These are phyloP conservation scores for Teleogryllus oceanicus DNA, from an alignment of 2,888 invertebrate genomes.

Conservation along the genomic window DNA sequence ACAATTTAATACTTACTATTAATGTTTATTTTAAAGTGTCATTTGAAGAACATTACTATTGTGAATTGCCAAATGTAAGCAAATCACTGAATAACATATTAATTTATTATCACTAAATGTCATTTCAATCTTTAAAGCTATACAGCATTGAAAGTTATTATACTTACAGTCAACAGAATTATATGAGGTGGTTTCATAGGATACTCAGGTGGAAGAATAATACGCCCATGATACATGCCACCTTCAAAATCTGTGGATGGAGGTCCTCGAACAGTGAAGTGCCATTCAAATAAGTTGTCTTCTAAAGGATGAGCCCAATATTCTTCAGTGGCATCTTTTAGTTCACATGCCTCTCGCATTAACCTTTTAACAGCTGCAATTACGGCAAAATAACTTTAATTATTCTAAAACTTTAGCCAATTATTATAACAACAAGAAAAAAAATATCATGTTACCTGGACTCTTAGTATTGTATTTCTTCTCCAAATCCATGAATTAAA, in stretches of 20 bases:
- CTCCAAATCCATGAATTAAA: slow-evolving; percentile 29
- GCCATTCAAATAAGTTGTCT: slow-evolving; percentile 97
- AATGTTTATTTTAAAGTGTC: too few relatives aligned
- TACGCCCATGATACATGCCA: slow-evolving; percentile 89
- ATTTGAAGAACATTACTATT: too few relatives aligned
- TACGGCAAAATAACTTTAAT: neutral
- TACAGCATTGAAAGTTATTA: neutral
- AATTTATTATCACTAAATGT: too few relatives aligned
- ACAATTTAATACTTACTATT: too few relatives aligned
- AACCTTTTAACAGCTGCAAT: slow-evolving; percentile 81
- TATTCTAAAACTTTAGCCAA: slow-evolving; percentile 21
- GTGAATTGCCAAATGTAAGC: neutral
- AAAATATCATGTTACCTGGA: slow-evolving; percentile 28
- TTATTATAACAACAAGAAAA: neutral
- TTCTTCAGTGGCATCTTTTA: slow-evolving; percentile 82
- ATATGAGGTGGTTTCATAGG: slow-evolving; percentile 98
- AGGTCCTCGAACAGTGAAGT: slow-evolving; percentile 90
- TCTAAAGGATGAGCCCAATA: slow-evolving; percentile 86
- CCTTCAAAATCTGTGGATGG: slow-evolving; percentile 83
- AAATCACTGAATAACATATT: neutral
- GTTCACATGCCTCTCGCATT: slow-evolving; percentile 86
- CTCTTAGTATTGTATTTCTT: slow-evolving; percentile 34
- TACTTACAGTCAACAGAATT: slow-evolving; percentile 76
- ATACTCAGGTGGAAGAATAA: slow-evolving; percentile 87
- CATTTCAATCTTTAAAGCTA: too few relatives aligned